Conservation (phyloP, 2,888 invertebrate genomes). For the Cylloceria caligata region DNA sequence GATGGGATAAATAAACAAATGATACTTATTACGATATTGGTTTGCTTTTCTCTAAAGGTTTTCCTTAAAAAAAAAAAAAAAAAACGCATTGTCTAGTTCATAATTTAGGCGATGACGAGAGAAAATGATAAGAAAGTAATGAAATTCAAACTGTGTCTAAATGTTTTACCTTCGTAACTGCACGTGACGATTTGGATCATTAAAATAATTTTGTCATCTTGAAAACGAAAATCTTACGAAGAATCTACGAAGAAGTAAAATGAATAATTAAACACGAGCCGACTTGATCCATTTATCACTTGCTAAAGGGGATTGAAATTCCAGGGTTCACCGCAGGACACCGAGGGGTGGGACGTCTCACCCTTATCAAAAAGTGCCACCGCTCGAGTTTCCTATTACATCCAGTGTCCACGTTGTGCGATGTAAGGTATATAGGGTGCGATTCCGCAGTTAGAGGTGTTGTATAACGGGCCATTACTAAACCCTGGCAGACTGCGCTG, state of each 20-base stretch:
- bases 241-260: not conserved
- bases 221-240: not conserved
- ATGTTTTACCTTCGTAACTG: not conserved
- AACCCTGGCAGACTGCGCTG: constrained; percentile 30
- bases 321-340: not conserved
- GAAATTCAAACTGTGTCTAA: too few species aligned
- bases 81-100: too few species aligned
- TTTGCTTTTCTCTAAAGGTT: too few species aligned
- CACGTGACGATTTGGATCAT: not conserved
- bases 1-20: too few species aligned
- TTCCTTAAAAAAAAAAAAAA: too few species aligned
- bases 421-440: constrained; percentile 15
- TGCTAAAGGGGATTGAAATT: constrained; percentile 7
- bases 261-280: constrained; percentile 12
- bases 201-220: not conserved
- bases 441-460: constrained; percentile 41
- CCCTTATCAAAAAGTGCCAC: constrained; percentile 37
- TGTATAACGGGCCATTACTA: constrained; percentile 56
- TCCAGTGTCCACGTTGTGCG: constrained; percentile 3
- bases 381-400: constrained; percentile 25
- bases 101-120: too few species aligned
- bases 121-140: too few species aligned
- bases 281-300: not conserved
- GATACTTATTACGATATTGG: too few species aligned
- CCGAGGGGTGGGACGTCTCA: not conserved